phyloP scores from a whole-genome alignment of 2,888 invertebrate species.

The Eucriotettix oculatus region DNA sequence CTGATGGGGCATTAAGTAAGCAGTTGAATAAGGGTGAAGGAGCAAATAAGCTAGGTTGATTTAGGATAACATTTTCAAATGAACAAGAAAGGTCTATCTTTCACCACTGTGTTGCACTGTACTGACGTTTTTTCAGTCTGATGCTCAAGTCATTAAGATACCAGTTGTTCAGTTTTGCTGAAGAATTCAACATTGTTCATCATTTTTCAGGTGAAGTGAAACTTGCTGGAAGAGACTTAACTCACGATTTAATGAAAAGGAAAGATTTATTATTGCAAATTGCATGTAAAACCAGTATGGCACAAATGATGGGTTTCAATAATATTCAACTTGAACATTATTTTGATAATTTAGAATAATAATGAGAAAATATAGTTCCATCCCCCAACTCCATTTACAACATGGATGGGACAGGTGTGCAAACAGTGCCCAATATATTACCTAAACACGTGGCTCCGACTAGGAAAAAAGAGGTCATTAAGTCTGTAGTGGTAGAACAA shows the following conservation, averaged over 20 bases:
- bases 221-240: slow-evolving; percentile 3
- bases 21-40: not conserved
- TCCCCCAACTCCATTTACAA: slow-evolving; percentile 8
- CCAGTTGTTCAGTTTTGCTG: not conserved
- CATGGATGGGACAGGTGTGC: slow-evolving; percentile 11
- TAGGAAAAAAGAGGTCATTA: slow-evolving; percentile 10
- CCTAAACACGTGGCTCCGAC: slow-evolving; percentile 10
- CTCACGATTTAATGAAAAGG: slow-evolving; percentile 1
- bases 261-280: not conserved
- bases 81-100: not conserved
- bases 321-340: not conserved
- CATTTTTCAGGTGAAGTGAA: no score
- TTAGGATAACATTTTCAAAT: not conserved
- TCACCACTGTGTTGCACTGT: not conserved
- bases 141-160: not conserved
- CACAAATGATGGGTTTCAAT: slow-evolving; percentile 3
- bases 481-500: slow-evolving; percentile 10
- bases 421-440: slow-evolving; percentile 11
- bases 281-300: slow-evolving; percentile 1
- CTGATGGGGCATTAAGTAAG: not conserved
- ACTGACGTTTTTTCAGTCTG: not conserved
- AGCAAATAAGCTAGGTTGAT: not conserved
- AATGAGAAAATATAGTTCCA: not conserved
- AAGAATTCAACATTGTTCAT: no score
- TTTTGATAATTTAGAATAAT: not conserved